phyloP scores from a whole-genome alignment of 2,888 invertebrate genomes.

The Caenorhabditis japonica region DNA sequence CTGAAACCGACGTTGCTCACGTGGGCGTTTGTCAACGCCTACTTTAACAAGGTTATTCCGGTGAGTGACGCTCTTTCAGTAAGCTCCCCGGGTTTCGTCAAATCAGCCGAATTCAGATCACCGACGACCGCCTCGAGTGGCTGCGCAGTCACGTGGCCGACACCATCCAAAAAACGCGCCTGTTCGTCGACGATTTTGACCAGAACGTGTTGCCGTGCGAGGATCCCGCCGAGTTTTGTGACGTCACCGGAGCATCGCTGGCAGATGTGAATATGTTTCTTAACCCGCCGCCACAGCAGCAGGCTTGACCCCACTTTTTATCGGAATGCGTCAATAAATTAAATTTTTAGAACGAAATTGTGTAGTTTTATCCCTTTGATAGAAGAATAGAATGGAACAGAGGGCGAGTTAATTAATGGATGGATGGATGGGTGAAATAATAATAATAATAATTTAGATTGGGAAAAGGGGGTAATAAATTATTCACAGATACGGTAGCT shows the following conservation, averaged over 20 bases:
- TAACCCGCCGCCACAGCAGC: too few species aligned
- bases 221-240: slow-evolving; percentile 30
- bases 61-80: slow-evolving; percentile 19
- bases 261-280: slow-evolving; percentile 1
- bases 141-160: slow-evolving; percentile 51
- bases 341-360: too few species aligned
- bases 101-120: slow-evolving; percentile 38
- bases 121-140: slow-evolving; percentile 57
- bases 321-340: too few species aligned
- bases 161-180: slow-evolving; percentile 50
- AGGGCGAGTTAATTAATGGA: too few species aligned
- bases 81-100: background rate
- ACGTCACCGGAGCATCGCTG: slow-evolving; percentile 34
- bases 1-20: slow-evolving; percentile 43
- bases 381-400: too few species aligned
- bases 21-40: slow-evolving; percentile 62
- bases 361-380: too few species aligned
- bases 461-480: too few species aligned
- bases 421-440: too few species aligned
- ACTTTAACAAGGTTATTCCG: slow-evolving; percentile 62
- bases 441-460: too few species aligned
- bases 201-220: slow-evolving; percentile 32
- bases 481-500: too few species aligned
- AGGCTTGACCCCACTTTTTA: too few species aligned
- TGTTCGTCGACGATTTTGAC: slow-evolving; percentile 59